Evolutionary conservation across 2,113 vertebrate genomes (phyloP), one percentile per base, ranked within the genome.

Genomic region (Lycaon pictus): DNA sequence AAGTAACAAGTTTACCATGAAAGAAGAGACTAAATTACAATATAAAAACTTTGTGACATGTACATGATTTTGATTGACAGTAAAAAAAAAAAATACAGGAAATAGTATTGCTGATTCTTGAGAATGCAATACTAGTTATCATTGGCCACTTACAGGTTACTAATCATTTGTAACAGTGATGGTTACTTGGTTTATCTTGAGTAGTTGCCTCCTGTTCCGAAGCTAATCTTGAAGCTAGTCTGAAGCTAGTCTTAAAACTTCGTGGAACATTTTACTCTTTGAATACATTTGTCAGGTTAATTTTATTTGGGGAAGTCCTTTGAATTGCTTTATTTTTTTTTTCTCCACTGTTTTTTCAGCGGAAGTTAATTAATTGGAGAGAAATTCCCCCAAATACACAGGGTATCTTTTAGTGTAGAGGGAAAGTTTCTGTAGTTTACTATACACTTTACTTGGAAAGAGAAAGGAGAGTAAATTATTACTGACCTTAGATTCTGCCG

Each of bases 301-400:
- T 29, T 22, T 94, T 65, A 65, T 53, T 67, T 95, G 58, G 37
- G n/a, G 8, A 88, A 77, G 12, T 67, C 29, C 72, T 94, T 95
- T 43, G 20, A 94, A 55, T 94, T 93, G 69, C 37, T n/a, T 81
- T n/a, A 8, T 74, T 32, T 87, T 77, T 87, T 77, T 25, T 8
- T 10, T 15, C 22, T 83, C 16, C 35, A 7, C 29, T 85, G 56
- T 90, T 88, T 80, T 11, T 83, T 93, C 53, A 77, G 20, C 65
- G 77, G 51, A 79, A 63, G 53, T 81, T 93, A 90, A 90, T 32
- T 93, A 88, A 87, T 76, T 88, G 69, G 7, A 89, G 95, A 95
- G n/a, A 80, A 93, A 60, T 60, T 27, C 17, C 11, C 5, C 35
- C 69, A 80, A 56, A 79, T 69, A 63, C 23, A 67, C 55, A 35